phyloP scores from a whole-genome alignment of 2,113 vertebrate genomes.

The Serinus canaria region DNA sequence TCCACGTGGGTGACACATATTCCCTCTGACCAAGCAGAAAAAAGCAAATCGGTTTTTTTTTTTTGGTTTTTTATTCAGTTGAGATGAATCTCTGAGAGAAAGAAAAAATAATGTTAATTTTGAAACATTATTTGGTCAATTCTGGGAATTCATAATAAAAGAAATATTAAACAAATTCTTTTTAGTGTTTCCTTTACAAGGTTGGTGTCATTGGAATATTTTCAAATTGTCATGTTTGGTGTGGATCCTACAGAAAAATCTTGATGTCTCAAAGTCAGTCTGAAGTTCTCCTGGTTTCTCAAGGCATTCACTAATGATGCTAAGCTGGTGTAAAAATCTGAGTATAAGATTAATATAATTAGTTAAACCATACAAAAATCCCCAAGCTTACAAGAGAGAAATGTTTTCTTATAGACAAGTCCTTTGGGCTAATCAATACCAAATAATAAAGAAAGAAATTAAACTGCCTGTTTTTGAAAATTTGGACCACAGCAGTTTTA shows the following conservation, averaged over 20 bases:
- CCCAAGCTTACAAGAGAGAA: neutral
- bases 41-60: accelerated
- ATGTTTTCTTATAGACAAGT: neutral
- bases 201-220: neutral
- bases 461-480: neutral
- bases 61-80: neutral
- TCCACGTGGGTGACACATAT: neutral
- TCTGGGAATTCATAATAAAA: neutral
- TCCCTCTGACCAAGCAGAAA: neutral
- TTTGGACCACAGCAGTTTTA: neutral
- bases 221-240: neutral
- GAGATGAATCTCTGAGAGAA: neutral
- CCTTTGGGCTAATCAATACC: neutral
- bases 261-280: neutral
- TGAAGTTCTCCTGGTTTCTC: neutral
- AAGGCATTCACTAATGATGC: neutral
- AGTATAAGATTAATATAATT: neutral
- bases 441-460: neutral
- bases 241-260: neutral
- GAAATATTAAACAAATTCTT: neutral
- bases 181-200: neutral
- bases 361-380: neutral
- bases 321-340: neutral
- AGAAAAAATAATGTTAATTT: neutral
- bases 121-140: neutral